Conservation (phyloP, 2,888 invertebrate species). For the Geophilus truncorum region DNA sequence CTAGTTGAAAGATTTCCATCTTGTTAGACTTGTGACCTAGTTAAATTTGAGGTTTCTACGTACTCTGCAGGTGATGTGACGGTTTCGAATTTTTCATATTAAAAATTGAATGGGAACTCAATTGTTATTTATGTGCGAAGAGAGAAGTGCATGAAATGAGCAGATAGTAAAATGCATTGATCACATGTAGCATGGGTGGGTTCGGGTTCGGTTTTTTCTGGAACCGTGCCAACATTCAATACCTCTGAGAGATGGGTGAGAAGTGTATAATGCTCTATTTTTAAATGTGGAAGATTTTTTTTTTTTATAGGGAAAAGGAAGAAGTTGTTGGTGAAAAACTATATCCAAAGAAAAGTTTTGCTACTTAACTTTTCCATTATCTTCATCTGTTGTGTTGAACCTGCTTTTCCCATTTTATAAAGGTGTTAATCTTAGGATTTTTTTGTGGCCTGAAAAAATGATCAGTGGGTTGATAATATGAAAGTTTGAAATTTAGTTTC, state of each 20-base stretch:
- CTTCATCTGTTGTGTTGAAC: neutral
- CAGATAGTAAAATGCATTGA: conserved; percentile 16
- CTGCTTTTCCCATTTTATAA: neutral
- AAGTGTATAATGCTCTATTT: neutral
- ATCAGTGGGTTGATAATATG: neutral
- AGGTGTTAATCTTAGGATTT: neutral
- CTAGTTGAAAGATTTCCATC: neutral
- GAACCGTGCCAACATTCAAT: neutral
- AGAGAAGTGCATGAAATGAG: conserved; percentile 13
- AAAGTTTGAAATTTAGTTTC: neutral
- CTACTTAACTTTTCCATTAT: neutral
- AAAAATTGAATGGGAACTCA: neutral
- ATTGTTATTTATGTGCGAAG: conserved; percentile 10
- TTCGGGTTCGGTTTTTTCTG: neutral
- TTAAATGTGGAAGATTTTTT: neutral
- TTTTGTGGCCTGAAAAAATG: neutral
- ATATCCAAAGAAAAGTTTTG: neutral
- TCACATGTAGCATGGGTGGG: neutral
- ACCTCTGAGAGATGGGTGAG: neutral
- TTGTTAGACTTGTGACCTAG: neutral
- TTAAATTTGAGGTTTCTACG: neutral
- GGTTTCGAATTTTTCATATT: neutral
- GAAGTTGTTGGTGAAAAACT: neutral
- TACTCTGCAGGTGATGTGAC: neutral
- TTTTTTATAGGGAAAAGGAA: neutral